Evolutionary conservation across 2,113 vertebrate species (phyloP).

Genomic region (Astur gentilis): DNA sequence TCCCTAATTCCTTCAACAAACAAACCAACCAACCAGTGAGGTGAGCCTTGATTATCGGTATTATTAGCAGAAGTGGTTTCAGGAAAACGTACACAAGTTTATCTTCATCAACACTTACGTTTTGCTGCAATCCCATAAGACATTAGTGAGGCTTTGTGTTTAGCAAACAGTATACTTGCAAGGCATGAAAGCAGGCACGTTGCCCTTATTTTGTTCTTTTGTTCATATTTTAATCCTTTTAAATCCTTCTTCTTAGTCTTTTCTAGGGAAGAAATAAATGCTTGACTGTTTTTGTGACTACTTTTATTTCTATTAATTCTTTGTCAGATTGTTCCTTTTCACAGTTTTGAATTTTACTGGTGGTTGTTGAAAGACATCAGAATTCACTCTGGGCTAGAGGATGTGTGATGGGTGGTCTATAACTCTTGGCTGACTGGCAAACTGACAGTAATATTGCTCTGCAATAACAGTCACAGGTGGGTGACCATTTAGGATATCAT

Average conservation of each 20-base stretch:
- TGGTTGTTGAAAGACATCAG: neutral
- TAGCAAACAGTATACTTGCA: neutral
- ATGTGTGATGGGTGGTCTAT: neutral
- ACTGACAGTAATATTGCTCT: neutral
- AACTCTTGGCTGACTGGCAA: neutral
- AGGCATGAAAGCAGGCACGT: neutral
- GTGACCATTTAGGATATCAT: neutral
- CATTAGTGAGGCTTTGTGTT: neutral
- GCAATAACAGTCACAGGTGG: neutral
- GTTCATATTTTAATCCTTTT: neutral
- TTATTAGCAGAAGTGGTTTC: neutral
- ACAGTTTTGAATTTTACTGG: neutral
- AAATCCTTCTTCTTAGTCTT: neutral
- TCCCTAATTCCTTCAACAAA: neutral
- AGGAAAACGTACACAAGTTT: neutral
- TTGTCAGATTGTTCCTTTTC: neutral
- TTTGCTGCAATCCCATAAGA: neutral
- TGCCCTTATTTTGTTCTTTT: slow-evolving; percentile 2
- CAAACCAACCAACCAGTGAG: neutral
- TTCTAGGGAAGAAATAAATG: neutral
- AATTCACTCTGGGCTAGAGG: neutral
- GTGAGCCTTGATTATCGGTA: neutral
- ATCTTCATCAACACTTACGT: neutral
- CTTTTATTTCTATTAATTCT: neutral
- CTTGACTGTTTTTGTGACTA: neutral